phyloP scores from a whole-genome alignment of 2,888 invertebrate species.

The Gryllus longicercus region DNA sequence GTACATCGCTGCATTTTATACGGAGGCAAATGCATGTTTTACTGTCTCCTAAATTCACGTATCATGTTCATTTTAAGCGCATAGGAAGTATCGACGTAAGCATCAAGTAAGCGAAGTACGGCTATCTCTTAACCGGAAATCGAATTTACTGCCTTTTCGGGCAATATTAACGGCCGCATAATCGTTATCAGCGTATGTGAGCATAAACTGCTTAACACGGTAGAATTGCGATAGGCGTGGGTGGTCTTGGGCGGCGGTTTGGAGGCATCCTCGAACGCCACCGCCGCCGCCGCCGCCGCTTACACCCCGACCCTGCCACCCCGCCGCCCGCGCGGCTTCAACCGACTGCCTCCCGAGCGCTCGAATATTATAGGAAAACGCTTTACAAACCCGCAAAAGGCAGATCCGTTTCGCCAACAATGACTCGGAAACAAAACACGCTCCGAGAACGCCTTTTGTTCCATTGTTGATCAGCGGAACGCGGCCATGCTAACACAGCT shows the following conservation, averaged over 20 bases:
- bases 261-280: background rate
- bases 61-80: conserved; percentile 8
- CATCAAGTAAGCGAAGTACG: conserved; percentile 3
- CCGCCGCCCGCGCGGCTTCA: background rate
- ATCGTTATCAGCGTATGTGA: conserved; percentile 6
- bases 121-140: conserved; percentile 8
- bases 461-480: conserved; percentile 1
- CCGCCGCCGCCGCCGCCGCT: background rate
- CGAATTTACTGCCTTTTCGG: conserved; percentile 4
- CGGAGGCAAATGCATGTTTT: background rate
- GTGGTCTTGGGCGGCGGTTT: background rate
- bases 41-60: conserved; percentile 1
- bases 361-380: conserved; percentile 17
- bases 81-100: background rate
- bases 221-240: background rate
- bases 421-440: background rate
- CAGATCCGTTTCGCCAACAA: background rate
- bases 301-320: background rate
- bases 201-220: conserved; percentile 6
- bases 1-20: background rate
- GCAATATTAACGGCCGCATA: conserved; percentile 9
- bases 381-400: background rate
- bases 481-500: background rate
- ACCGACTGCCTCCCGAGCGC: background rate
- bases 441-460: background rate